Evolutionary conservation across 2,797 vertebrate species (phyloP).

Genomic region (Danio kyathit): DNA sequence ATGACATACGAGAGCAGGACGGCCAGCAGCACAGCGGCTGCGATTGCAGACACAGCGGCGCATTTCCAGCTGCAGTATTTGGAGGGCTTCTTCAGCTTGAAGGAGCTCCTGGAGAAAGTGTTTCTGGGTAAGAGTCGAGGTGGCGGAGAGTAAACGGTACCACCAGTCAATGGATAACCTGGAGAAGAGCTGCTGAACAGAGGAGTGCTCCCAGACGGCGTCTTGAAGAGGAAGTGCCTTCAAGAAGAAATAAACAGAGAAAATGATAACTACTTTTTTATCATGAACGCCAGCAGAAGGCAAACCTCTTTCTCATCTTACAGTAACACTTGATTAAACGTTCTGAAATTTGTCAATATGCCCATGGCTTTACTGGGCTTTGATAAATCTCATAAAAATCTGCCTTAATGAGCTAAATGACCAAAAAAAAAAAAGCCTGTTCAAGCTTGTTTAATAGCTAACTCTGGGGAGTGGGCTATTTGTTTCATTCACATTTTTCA

Average conservation of each 20-base stretch:
- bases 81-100: conserved; percentile 91
- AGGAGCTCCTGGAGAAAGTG: conserved; percentile 90
- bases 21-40: conserved; percentile 84
- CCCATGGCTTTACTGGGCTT: conserved; percentile 9
- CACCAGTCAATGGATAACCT: conserved; percentile 88
- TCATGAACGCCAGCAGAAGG: neutral
- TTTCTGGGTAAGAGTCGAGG: conserved; percentile 89
- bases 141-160: conserved; percentile 89
- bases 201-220: conserved; percentile 89
- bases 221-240: conserved; percentile 93
- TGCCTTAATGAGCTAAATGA: conserved; percentile 16
- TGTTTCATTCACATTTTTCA: conserved; percentile 44
- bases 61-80: conserved; percentile 94
- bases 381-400: conserved; percentile 25
- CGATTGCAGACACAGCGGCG: conserved; percentile 87
- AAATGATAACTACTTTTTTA: neutral
- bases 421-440: neutral
- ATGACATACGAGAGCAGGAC: conserved; percentile 89
- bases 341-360: conserved; percentile 14
- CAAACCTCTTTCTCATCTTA: conserved; percentile 1
- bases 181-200: conserved; percentile 90
- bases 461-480: conserved; percentile 15
- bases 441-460: conserved; percentile 18
- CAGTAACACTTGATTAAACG: conserved; percentile 5
- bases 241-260: conserved; percentile 26